Base-by-base conservation (phyloP, 2,113 vertebrate species). In the Leucopsar rothschildi region DNA sequence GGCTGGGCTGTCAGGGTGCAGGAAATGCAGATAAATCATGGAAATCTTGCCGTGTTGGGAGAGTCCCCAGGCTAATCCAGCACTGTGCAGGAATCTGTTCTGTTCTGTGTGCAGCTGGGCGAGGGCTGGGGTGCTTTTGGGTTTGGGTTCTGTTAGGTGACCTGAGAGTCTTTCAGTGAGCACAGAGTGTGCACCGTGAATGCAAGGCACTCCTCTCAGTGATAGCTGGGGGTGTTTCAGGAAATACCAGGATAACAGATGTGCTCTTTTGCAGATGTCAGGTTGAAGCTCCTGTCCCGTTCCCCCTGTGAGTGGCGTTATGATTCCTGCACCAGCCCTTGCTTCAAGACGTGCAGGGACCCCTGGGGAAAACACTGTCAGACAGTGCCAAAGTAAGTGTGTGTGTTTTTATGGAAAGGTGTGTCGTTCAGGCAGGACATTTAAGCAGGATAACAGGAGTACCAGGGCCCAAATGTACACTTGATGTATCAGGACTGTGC, bases 341-440 rank as follows among this genome's bases (percentile, higher is more conserved):
- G 99, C 95, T 99, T 99, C 97, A 98, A 95, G 95, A 99, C 99
- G 59, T 99, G 99, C 98, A 98, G 98, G 35, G 99, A 99, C 93
- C 99, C 99, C 5, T 66, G 60, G 31, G 98, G 98, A n/a, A 91
- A 97, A 78, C 97, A 89, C 73, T 99, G 99, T 95, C 90, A 53
- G 79, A 95, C 96, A 25, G 98, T 99, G 82, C 99, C 99, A 77
- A 99, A 98, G 99, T 99, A 96, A 98, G 98, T 82, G 27, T n/a
- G 37, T 45, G 6, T 10, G 21, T 63, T 78, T 61, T 82, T 56
- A 39, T 39, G 13, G 88, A 39, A 29, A 77, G 63, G 6, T 35
- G 22, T 50, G 19, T 63, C 9, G 25, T 65, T 79, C 71, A 12
- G 19, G 15, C 45, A 69, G 44, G 42, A 15, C 10, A 19, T 6